phyloP scores from a whole-genome alignment of 1,140 invertebrate species.

The Ceratina japonica region DNA sequence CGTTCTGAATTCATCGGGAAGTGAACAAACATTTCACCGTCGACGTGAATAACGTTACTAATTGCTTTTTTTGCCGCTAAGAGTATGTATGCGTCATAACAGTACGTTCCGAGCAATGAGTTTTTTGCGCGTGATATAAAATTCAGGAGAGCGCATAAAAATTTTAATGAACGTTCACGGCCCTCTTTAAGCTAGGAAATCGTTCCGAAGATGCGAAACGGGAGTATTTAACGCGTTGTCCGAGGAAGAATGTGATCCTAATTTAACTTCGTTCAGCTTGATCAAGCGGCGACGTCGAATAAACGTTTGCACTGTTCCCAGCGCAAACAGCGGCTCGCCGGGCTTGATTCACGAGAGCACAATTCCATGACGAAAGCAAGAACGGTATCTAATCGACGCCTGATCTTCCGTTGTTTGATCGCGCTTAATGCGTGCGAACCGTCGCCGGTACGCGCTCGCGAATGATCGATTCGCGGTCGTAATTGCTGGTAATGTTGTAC shows the following conservation, averaged over 20 bases:
- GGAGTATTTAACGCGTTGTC: not conserved
- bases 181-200: not conserved
- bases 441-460: not conserved
- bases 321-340: too few species aligned
- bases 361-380: too few species aligned
- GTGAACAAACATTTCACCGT: too few species aligned
- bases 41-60: too few species aligned
- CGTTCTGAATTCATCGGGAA: too few species aligned
- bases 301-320: too few species aligned
- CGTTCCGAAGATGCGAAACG: not conserved
- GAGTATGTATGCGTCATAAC: too few species aligned
- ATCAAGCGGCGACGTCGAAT: not conserved
- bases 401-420: not conserved
- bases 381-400: not conserved
- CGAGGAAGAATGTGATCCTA: too few species aligned
- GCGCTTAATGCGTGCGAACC: not conserved
- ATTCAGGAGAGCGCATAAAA: not conserved
- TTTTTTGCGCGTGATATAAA: not conserved
- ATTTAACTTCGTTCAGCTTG: too few species aligned
- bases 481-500: constrained; percentile 17
- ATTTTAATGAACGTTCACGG: not conserved
- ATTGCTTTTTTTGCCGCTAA: too few species aligned
- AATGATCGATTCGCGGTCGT: not conserved
- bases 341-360: too few species aligned
- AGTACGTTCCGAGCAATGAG: too few species aligned